Evolutionary conservation across 2,888 invertebrate genomes (phyloP).

Genomic region (Tanaodytes sp.): DNA sequence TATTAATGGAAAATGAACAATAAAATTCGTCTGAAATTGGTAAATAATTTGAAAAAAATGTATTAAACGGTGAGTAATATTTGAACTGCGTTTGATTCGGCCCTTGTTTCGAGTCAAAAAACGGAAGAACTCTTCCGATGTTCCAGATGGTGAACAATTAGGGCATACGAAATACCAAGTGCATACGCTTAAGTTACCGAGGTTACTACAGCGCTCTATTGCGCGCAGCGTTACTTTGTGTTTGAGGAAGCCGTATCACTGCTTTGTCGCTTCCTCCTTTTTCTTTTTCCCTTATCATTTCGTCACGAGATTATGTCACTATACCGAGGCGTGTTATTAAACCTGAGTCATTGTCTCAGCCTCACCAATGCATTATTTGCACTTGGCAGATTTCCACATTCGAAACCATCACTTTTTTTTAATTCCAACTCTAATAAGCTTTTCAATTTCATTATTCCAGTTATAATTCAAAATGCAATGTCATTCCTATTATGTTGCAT

Average conservation of each 20-base stretch:
- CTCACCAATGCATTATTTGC: conserved; percentile 21
- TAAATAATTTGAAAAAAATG: no score
- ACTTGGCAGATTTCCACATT: conserved; percentile 29
- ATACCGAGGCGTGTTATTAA: conserved; percentile 18
- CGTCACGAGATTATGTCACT: conserved; percentile 55
- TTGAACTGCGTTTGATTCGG: conserved; percentile 14
- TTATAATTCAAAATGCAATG: neutral
- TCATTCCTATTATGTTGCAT: no score
- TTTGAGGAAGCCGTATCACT: conserved; percentile 43
- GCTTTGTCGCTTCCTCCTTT: conserved; percentile 23
- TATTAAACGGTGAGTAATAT: no score
- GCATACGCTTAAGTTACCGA: conserved; percentile 53
- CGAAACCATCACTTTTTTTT: neutral
- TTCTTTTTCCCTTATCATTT: conserved; percentile 51
- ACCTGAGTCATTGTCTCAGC: conserved; percentile 27
- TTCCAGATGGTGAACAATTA: conserved; percentile 71
- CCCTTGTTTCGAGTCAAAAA: conserved; percentile 51
- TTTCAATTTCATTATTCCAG: neutral
- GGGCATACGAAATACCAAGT: conserved; percentile 59
- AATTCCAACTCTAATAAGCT: neutral
- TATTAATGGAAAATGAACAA: no score
- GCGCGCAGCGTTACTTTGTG: conserved; percentile 27
- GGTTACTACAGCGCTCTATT: conserved; percentile 42
- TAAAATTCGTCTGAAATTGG: no score
- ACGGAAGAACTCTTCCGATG: conserved; percentile 71